These are phyloP conservation scores for Metellina segmentata DNA, from an alignment of 2,888 invertebrate species.

Conservation along the genomic window DNA sequence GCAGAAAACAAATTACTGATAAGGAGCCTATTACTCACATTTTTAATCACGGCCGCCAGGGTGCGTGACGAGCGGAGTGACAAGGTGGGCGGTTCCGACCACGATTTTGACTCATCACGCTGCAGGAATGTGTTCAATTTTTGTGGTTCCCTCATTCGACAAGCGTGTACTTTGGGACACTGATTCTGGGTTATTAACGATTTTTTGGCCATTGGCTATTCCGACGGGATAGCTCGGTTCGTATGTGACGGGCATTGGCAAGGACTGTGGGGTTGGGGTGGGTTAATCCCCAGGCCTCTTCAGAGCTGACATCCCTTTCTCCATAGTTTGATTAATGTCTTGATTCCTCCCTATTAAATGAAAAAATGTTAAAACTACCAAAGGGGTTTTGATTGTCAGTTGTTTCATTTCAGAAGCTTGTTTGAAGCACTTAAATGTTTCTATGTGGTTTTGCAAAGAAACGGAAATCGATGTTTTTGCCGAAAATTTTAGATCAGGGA, in stretches of 20 bases:
- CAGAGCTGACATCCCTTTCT: not conserved
- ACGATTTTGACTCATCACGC: slow-evolving; percentile 66
- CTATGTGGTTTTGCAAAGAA: too few species aligned
- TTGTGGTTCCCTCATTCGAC: slow-evolving; percentile 45
- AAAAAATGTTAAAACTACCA: too few species aligned
- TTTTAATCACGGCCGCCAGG: slow-evolving; percentile 60
- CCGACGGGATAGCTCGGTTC: slow-evolving; percentile 9
- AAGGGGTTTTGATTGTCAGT: too few species aligned
- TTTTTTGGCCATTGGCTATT: slow-evolving; percentile 47
- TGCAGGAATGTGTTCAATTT: slow-evolving; percentile 65
- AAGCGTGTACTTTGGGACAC: slow-evolving; percentile 30
- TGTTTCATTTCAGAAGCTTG: too few species aligned
- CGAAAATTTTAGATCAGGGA: too few species aligned
- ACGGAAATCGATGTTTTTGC: too few species aligned
- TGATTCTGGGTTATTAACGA: slow-evolving; percentile 50
- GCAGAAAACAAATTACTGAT: slow-evolving; percentile 50
- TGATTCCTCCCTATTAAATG: too few species aligned
- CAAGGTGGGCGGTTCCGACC: slow-evolving; percentile 43
- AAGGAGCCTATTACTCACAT: slow-evolving; percentile 60
- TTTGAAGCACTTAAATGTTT: too few species aligned
- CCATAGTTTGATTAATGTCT: not conserved
- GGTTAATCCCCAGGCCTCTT: not conserved
- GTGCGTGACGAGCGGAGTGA: slow-evolving; percentile 57
- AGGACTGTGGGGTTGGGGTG: slow-evolving; percentile 9
- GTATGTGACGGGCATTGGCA: slow-evolving; percentile 9